These are phyloP conservation scores for Amaurobius ferox DNA, from an alignment of 2,888 invertebrate genomes.

Conservation along the genomic window DNA sequence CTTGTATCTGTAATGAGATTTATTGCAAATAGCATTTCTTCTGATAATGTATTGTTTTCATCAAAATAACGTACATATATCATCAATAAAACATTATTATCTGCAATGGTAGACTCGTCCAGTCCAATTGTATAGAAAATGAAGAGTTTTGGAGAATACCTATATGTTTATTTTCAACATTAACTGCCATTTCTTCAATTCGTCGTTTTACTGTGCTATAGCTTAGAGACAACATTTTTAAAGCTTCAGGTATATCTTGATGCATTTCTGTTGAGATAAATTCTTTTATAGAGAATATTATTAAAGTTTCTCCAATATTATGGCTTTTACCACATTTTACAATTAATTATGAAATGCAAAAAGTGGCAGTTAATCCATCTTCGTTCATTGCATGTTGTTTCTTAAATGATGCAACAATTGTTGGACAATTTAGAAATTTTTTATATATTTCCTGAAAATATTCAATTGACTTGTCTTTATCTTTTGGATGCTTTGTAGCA, in stretches of 20 bases:
- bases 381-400: no score
- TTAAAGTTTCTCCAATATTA: no score
- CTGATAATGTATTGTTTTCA: background rate
- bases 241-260: background rate
- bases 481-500: no score
- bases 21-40: slow-evolving; percentile 10
- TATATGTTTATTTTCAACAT: background rate
- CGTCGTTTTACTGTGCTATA: background rate
- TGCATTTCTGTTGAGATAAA: background rate
- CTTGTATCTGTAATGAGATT: background rate
- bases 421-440: no score
- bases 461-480: no score
- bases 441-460: no score
- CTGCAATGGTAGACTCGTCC: no score
- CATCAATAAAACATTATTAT: no score
- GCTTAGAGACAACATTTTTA: background rate
- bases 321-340: background rate
- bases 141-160: background rate
- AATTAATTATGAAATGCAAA: no score
- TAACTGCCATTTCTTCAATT: slow-evolving; percentile 11
- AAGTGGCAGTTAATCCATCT: no score
- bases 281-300: background rate
- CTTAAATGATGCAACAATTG: no score
- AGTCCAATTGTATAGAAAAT: slow-evolving; percentile 10
- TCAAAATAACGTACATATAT: background rate